Base-by-base conservation (phyloP, 2,113 vertebrate species). In the Oncorhynchus masou region DNA sequence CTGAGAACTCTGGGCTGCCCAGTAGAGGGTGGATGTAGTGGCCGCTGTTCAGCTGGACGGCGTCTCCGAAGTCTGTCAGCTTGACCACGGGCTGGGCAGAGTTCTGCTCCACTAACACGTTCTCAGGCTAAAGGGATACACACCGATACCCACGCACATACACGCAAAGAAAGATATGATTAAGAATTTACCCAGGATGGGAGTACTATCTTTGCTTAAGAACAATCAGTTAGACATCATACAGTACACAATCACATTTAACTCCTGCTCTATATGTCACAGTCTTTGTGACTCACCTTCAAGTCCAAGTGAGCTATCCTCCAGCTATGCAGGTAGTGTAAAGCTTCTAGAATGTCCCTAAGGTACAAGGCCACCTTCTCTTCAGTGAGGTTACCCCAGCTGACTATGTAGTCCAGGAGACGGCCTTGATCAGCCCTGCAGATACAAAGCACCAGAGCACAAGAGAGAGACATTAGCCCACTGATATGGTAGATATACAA, bases 251-350 rank as follows among this genome's bases (percentile, higher is more conserved):
- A 54, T 54, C 16, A 19, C 16, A 16, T 54, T 54, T 4, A 19
- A 19, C 51, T 54, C 51, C 51, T 54, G 16, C 49, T 54, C 9
- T 54, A 45, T 11, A 45, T 64, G 60, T 64, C 3, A 15, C 24
- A 24, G 25, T 1, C 8, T 67, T 91, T 7, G 15, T 24, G 4
- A 1, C 69, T 89, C 81, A 98, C 97, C 94, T 99, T 99, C 87
- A 99, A 89, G 93, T 99, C 97, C 89, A 99, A 95, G 91, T 99
- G 97, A 74, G 89, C 97, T 87, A 98, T 95, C 91, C 95, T 95
- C 95, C 96, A 97, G 92, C 96, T 95, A 88, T 99, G 97, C 92
- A 99, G 94, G 92, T 97, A 99, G 81, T 95, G 94, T 68, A 99
- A 92, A 68, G 96, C 97, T 93, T 98, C 96, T 85, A 99, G 95